Evolutionary conservation across 2,797 vertebrate genomes (phyloP).

Genomic region (Lepus townsendii): DNA sequence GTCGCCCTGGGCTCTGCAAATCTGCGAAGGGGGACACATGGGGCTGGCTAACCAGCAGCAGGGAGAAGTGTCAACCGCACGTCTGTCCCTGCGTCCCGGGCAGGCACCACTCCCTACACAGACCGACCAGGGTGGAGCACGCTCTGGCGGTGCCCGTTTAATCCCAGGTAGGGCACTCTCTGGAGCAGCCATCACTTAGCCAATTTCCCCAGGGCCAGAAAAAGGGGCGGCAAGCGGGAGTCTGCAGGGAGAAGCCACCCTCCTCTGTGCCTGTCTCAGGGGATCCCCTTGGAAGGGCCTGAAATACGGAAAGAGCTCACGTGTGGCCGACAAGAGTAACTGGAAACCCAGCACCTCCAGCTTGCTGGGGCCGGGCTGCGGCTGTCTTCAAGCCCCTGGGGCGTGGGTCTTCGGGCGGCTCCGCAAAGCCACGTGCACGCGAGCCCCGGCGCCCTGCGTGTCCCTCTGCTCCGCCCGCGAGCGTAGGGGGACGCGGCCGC

Average conservation of each 20-base stretch:
- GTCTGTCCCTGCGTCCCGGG: background rate
- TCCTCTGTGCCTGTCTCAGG: background rate
- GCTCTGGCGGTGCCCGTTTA: background rate
- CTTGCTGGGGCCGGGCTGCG: background rate
- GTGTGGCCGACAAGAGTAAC: background rate
- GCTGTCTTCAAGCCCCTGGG: background rate
- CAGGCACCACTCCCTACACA: background rate
- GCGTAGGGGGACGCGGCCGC: background rate
- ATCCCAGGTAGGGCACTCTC: background rate
- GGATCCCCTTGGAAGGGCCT: background rate
- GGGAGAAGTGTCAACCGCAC: background rate
- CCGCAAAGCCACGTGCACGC: background rate
- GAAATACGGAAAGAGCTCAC: slow-evolving; percentile 6
- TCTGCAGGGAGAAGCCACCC: background rate
- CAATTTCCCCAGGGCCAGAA: background rate
- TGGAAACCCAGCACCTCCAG: background rate
- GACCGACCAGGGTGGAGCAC: background rate
- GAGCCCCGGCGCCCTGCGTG: background rate
- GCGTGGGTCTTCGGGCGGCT: background rate
- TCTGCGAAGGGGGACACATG: background rate
- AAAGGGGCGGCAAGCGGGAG: background rate
- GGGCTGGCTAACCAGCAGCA: rapidly evolving
- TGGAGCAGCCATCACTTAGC: background rate
- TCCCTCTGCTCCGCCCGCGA: background rate
- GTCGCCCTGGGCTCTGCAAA: background rate